Percentiles rank a stretch among this genome's conserved stretches.
Evolutionary conservation across 2,113 vertebrate species (phyloP).

Genomic region (Coturnix japonica): DNA sequence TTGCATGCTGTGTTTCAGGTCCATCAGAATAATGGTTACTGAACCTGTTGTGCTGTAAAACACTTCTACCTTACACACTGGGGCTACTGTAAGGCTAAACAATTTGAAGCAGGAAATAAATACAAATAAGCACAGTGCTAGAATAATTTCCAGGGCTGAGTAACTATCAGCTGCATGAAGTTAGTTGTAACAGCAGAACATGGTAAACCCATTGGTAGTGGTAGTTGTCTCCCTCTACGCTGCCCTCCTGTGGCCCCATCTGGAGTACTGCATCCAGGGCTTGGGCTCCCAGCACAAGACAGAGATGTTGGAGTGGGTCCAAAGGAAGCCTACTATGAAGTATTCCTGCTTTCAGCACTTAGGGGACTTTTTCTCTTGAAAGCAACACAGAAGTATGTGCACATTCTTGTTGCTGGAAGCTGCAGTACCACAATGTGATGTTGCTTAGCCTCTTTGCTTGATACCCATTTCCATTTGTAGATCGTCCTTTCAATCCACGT

Average conservation of each 20-base stretch:
- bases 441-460: not conserved
- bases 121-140: not conserved
- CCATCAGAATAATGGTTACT: not conserved
- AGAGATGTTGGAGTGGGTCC: too few relatives aligned
- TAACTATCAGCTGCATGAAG: not conserved
- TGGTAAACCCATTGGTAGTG: too few relatives aligned
- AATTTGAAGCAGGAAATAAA: not conserved
- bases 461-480: slow-evolving; percentile 39
- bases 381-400: not conserved
- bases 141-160: not conserved
- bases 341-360: not conserved
- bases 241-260: too few relatives aligned
- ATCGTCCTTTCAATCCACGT: slow-evolving; percentile 48
- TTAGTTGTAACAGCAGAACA: not conserved
- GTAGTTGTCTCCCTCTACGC: too few relatives aligned
- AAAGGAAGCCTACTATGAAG: not conserved
- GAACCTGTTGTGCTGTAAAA: not conserved
- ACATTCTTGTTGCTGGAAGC: not conserved
- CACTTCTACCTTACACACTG: not conserved
- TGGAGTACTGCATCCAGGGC: too few relatives aligned
- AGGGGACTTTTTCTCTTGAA: not conserved
- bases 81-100: not conserved
- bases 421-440: not conserved
- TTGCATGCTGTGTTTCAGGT: not conserved
- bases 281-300: too few relatives aligned